Conservation (phyloP, 2,888 invertebrate genomes). For the Patella ulyssiponensis region DNA sequence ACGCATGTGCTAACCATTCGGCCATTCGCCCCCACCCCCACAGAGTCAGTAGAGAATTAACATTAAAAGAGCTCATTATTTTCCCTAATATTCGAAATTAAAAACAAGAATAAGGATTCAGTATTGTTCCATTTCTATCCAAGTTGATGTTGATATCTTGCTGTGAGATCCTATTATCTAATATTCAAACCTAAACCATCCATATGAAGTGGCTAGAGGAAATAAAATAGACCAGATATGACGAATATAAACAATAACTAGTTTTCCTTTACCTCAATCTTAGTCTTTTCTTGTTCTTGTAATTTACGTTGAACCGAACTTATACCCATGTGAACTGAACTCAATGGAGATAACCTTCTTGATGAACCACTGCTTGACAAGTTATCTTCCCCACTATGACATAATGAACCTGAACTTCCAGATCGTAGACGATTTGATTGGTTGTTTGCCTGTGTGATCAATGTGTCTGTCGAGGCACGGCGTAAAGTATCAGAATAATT, state of each 20-base stretch:
- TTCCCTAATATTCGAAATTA: no score
- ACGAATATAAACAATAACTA: not conserved
- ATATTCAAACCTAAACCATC: no score
- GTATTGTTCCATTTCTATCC: no score
- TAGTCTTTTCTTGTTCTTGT: constrained; percentile 64
- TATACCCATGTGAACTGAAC: constrained; percentile 66
- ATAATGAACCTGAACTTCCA: constrained; percentile 18
- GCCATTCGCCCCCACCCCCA: no score
- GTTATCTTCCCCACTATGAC: constrained; percentile 7
- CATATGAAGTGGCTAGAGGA: no score
- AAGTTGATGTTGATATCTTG: no score
- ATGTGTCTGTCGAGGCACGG: constrained; percentile 58
- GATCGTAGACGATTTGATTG: constrained; percentile 23
- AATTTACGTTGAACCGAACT: constrained; percentile 64
- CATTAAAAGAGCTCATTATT: no score
- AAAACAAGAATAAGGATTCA: no score
- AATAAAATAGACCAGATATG: no score
- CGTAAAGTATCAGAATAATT: constrained; percentile 49
- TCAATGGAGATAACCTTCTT: constrained; percentile 55
- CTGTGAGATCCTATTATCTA: no score
- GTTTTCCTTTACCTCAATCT: constrained; percentile 55
- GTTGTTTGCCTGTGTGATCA: constrained; percentile 49
- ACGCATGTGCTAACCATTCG: no score
- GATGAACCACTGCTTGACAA: constrained; percentile 23
- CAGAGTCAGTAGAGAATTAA: no score